A percentile compares a stretch with the other conserved stretches of the same genome.
phyloP scores from a whole-genome alignment of 2,113 vertebrate species.

The Lathamus discolor region DNA sequence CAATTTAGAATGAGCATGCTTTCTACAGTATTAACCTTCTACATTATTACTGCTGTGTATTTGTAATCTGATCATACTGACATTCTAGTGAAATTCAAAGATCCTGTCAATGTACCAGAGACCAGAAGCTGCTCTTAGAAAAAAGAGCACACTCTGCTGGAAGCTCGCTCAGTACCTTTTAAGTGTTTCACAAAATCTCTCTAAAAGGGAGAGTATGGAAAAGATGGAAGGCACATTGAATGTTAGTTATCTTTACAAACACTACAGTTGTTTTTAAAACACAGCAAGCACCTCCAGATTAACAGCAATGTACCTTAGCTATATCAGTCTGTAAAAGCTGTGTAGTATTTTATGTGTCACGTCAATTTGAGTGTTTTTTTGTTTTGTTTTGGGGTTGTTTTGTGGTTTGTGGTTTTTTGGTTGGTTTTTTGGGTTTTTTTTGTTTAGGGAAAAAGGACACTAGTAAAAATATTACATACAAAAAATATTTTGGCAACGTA shows the following conservation, averaged over 20 bases:
- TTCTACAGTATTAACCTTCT: neutral
- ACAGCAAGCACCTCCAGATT: neutral
- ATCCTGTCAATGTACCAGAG: rapidly evolving
- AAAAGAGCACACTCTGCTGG: neutral
- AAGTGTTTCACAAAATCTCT: neutral
- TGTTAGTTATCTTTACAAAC: neutral
- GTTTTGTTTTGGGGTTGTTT: too few relatives aligned
- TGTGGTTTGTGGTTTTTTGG: too few relatives aligned
- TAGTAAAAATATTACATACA: neutral
- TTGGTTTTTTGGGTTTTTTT: neutral
- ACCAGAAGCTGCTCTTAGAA: neutral
- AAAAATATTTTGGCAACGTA: neutral
- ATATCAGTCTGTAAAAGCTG: neutral
- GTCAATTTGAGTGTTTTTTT: neutral
- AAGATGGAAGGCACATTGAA: neutral
- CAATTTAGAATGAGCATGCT: neutral
- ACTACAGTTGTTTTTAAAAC: neutral
- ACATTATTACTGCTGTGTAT: neutral
- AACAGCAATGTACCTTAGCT: neutral
- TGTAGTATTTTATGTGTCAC: neutral
- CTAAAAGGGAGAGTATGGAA: neutral
- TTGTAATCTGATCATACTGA: neutral
- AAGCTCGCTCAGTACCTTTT: rapidly evolving
- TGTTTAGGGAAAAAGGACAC: rapidly evolving
- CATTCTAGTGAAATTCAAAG: neutral